Conservation (phyloP, 2,797 vertebrate species). For the Eutrigla gurnardus region DNA sequence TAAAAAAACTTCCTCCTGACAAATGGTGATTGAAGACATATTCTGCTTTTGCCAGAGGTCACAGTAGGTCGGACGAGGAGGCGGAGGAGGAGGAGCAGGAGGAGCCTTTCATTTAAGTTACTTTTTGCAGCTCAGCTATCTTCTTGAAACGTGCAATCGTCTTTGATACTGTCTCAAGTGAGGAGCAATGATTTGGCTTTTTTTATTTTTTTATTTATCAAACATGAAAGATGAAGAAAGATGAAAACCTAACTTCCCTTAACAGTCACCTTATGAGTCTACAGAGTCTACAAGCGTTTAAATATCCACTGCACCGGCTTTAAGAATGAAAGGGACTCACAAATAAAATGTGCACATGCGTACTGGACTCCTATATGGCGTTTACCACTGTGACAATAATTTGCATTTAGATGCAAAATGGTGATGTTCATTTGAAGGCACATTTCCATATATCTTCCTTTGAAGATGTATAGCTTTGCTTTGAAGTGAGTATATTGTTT, state of each 20-base stretch:
- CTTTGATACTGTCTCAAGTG: constrained; percentile 63
- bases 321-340: constrained; percentile 5
- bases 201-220: constrained; percentile 53
- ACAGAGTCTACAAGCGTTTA: constrained; percentile 42
- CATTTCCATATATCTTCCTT: constrained; percentile 58
- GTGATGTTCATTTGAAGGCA: constrained; percentile 44
- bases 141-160: constrained; percentile 53
- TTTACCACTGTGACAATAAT: constrained; percentile 38
- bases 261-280: constrained; percentile 23
- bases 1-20: constrained; percentile 40
- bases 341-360: constrained; percentile 31
- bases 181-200: constrained; percentile 40
- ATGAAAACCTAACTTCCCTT: constrained; percentile 1
- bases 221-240: constrained; percentile 17
- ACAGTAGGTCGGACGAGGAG: constrained; percentile 21
- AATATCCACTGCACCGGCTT: not conserved
- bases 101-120: constrained; percentile 52
- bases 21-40: constrained; percentile 49
- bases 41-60: constrained; percentile 43
- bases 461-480: constrained; percentile 59
- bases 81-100: too few species aligned
- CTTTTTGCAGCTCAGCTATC: constrained; percentile 46
- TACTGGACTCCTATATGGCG: constrained; percentile 12
- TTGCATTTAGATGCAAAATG: constrained; percentile 58
- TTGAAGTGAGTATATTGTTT: constrained; percentile 53